phyloP scores from a whole-genome alignment of 2,797 vertebrate species.

The Anabas testudineus region DNA sequence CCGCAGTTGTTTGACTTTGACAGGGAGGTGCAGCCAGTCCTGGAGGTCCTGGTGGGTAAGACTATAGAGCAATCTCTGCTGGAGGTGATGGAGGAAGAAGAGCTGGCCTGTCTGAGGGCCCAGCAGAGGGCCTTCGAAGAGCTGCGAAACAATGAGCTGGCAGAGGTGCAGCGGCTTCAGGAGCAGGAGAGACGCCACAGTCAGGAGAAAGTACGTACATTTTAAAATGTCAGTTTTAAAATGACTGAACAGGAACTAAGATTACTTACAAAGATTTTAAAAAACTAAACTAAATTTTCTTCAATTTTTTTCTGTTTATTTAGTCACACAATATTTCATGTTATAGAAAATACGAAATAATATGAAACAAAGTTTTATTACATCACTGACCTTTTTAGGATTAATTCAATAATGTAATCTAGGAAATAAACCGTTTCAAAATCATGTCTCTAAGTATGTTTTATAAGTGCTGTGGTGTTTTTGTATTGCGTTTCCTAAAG shows the following conservation, averaged over 20 bases:
- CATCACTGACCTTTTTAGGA: not conserved
- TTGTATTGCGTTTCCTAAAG: not conserved
- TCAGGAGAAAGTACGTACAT: constrained; percentile 86
- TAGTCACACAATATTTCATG: too few relatives aligned
- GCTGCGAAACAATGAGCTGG: constrained; percentile 87
- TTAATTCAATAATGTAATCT: not conserved
- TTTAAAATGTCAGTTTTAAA: not conserved
- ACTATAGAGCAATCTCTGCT: constrained; percentile 91
- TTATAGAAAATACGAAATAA: too few relatives aligned
- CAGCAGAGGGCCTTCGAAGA: constrained; percentile 86
- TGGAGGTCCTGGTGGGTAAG: constrained; percentile 94
- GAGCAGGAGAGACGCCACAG: constrained; percentile 89
- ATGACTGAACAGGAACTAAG: not conserved
- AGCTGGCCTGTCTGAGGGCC: constrained; percentile 86
- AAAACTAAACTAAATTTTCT: too few relatives aligned
- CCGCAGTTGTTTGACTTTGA: constrained; percentile 95
- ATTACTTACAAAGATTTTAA: too few relatives aligned
- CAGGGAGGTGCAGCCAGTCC: constrained; percentile 89
- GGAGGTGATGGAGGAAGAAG: constrained; percentile 96
- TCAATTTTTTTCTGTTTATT: too few relatives aligned
- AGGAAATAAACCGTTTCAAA: not conserved
- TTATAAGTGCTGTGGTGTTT: not conserved
- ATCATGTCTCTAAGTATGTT: not conserved
- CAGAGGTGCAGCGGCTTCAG: constrained; percentile 91
- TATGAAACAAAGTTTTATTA: not conserved